phyloP scores from a whole-genome alignment of 2,888 invertebrate species.

The Aelia acuminata region DNA sequence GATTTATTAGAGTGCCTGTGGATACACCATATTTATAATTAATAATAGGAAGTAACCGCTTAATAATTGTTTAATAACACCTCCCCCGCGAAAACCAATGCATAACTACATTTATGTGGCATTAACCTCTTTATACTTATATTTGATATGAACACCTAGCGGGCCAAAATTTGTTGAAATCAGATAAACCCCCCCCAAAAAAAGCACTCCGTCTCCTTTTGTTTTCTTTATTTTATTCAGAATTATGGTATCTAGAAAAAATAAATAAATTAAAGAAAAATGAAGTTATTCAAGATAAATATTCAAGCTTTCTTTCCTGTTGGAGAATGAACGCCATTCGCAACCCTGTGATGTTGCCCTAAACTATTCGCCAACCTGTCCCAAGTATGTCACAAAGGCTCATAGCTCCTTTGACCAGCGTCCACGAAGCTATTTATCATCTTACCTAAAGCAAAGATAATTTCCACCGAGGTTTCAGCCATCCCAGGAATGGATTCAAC shows the following conservation, averaged over 20 bases:
- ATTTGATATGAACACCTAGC: too few relatives aligned
- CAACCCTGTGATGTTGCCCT: not conserved
- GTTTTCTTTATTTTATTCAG: not conserved
- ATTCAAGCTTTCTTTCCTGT: not conserved
- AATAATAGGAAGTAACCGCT: too few relatives aligned
- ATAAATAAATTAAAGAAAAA: too few relatives aligned
- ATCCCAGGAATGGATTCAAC: conserved; percentile 33
- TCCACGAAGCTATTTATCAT: conserved; percentile 25
- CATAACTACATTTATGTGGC: too few relatives aligned
- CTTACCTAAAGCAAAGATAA: conserved; percentile 26
- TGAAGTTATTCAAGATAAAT: not conserved
- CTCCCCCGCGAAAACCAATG: too few relatives aligned
- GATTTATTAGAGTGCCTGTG: too few relatives aligned
- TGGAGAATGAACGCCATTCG: not conserved
- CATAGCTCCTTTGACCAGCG: conserved; percentile 24
- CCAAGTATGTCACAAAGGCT: conserved; percentile 34
- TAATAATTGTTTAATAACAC: too few relatives aligned
- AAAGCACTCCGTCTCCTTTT: too few relatives aligned
- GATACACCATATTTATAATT: too few relatives aligned
- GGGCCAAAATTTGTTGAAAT: too few relatives aligned
- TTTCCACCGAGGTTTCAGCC: not conserved
- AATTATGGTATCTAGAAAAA: not conserved
- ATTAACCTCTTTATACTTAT: too few relatives aligned
- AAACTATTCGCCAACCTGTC: not conserved
- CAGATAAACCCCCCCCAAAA: too few relatives aligned